phyloP scores from a whole-genome alignment of 2,113 vertebrate genomes.

The Aythya baeri region DNA sequence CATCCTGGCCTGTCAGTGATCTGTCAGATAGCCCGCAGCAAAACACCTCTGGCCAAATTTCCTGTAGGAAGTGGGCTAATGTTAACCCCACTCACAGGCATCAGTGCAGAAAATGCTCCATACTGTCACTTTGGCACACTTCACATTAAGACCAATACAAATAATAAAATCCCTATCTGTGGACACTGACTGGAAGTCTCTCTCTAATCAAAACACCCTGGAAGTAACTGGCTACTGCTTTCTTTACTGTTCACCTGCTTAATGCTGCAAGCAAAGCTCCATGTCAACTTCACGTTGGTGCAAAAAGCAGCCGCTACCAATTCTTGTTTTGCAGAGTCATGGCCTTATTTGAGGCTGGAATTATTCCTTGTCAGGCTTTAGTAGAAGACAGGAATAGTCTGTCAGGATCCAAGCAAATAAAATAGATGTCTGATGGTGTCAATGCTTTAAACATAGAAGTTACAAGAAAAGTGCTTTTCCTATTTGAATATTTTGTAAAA shows the following conservation, averaged over 20 bases:
- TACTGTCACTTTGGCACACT: not conserved
- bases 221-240: not conserved
- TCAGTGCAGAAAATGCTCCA: not conserved
- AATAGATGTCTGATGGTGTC: not conserved
- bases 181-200: not conserved
- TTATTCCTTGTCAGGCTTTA: not conserved
- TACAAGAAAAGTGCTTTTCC: not conserved
- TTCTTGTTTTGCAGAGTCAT: not conserved
- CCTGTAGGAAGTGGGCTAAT: not conserved
- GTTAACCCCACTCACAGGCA: not conserved
- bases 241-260: not conserved
- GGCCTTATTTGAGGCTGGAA: not conserved
- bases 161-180: not conserved
- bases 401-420: not conserved
- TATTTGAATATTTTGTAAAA: not conserved
- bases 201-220: not conserved
- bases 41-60: not conserved
- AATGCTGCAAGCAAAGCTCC: not conserved
- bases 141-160: not conserved
- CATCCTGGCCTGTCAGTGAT: not conserved
- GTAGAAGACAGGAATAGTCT: not conserved
- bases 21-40: not conserved
- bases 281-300: not conserved
- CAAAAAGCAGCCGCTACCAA: not conserved
- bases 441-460: not conserved